These are phyloP conservation scores for Drosophila nebulosa DNA, from an alignment of 1,140 invertebrate genomes.

Conservation along the genomic window DNA sequence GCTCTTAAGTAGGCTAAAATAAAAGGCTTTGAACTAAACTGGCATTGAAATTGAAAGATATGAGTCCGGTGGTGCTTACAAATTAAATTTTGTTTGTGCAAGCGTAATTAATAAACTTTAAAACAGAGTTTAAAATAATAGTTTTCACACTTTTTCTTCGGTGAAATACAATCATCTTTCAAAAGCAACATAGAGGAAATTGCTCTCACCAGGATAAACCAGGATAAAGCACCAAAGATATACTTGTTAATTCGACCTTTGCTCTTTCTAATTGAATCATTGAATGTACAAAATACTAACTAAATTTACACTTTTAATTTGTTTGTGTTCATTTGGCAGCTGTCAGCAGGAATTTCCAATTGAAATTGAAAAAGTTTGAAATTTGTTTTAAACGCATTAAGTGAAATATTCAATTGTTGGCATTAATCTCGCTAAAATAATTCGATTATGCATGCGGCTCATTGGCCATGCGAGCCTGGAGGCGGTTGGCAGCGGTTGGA, in stretches of 20 bases:
- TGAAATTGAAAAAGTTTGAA: slow-evolving; percentile 8
- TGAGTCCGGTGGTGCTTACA: background rate
- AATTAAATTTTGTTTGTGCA: too few relatives aligned
- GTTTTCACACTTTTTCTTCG: too few relatives aligned
- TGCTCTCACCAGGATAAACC: too few relatives aligned
- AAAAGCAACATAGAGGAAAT: too few relatives aligned
- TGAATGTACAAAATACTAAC: background rate
- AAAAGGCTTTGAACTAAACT: background rate
- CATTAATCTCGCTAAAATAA: slow-evolving; percentile 37
- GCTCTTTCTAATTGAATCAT: background rate
- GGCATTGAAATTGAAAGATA: background rate
- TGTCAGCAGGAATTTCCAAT: background rate
- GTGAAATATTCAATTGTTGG: slow-evolving; percentile 12
- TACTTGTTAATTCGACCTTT: too few relatives aligned
- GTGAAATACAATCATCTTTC: too few relatives aligned
- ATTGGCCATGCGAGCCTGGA: slow-evolving; percentile 1
- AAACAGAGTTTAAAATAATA: too few relatives aligned
- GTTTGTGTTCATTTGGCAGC: background rate
- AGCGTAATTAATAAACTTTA: too few relatives aligned
- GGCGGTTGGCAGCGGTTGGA: background rate
- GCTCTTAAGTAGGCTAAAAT: slow-evolving; percentile 2
- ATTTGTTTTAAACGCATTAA: slow-evolving; percentile 10
- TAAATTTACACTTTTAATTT: background rate
- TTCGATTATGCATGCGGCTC: slow-evolving; percentile 57
- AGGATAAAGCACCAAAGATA: too few relatives aligned